These are phyloP conservation scores for Clarias pachynema DNA, from an alignment of 2,797 vertebrate genomes.

Conservation along the genomic window DNA sequence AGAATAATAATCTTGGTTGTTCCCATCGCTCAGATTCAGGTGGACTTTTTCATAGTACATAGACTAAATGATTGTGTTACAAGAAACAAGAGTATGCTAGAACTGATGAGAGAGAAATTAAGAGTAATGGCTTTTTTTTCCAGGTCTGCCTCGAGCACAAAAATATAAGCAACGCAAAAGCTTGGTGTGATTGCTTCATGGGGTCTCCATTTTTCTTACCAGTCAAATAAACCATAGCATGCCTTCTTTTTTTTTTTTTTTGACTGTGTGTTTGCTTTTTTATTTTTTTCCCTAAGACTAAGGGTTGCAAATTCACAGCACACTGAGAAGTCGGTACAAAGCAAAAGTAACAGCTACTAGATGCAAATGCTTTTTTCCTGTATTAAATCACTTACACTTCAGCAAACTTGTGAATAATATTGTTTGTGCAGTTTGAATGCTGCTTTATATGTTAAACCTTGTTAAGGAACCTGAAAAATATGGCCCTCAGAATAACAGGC, in stretches of 20 bases:
- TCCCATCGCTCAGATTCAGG: not conserved
- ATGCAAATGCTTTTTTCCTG: not conserved
- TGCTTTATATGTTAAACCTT: not conserved
- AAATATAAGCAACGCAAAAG: not conserved
- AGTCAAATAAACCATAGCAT: not conserved
- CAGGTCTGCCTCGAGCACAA: not conserved
- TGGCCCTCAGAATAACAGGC: not conserved
- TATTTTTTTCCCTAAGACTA: not conserved
- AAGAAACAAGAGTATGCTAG: not conserved
- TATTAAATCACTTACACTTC: not conserved
- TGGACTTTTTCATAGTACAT: not conserved
- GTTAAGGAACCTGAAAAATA: not conserved
- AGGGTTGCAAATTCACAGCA: not conserved
- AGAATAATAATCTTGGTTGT: not conserved
- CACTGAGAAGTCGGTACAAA: not conserved
- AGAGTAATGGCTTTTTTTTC: not conserved
- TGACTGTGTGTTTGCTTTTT: not conserved
- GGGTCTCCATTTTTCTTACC: not conserved
- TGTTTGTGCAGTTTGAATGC: not conserved
- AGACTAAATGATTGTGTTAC: not conserved
- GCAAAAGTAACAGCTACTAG: not conserved
- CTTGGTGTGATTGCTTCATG: not conserved
- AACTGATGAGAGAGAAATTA: not conserved
- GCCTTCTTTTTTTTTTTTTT: not conserved
- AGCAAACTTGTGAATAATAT: not conserved